Evolutionary conservation across 2,888 invertebrate species (phyloP).

Genomic region (Morinoia aosen): DNA sequence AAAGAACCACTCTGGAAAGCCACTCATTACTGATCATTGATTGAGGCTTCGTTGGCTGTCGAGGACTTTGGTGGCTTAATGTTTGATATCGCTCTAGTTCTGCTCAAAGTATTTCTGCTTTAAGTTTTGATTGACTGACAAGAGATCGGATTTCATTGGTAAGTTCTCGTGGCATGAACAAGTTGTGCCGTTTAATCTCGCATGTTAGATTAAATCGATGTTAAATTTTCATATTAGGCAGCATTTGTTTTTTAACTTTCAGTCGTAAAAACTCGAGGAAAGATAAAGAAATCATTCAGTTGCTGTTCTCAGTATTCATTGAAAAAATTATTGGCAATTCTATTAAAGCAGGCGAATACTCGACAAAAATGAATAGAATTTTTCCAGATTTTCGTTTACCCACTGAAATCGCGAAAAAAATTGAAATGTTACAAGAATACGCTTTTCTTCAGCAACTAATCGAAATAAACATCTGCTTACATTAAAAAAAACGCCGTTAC

Average conservation of each 20-base stretch:
- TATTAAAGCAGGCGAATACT: not conserved
- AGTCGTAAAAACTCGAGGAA: not conserved
- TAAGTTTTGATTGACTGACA: not conserved
- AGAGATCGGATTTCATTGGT: not conserved
- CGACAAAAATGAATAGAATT: no score
- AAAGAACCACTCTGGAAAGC: conserved; percentile 9
- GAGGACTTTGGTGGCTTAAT: not conserved
- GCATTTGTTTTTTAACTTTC: not conserved
- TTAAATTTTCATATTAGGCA: not conserved
- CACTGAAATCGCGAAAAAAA: no score
- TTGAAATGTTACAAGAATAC: no score
- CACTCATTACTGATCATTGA: not conserved
- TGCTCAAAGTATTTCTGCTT: not conserved
- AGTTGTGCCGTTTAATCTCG: not conserved
- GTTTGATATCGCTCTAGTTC: not conserved
- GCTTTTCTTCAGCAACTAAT: no score
- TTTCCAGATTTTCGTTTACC: no score
- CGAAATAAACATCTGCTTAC: no score
- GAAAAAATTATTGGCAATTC: not conserved
- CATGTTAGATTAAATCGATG: not conserved
- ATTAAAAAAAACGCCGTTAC: no score
- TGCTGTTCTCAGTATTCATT: not conserved
- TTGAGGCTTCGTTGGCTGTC: not conserved
- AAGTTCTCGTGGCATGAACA: not conserved
- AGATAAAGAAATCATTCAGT: not conserved